Base-by-base conservation (phyloP, 2,113 vertebrate genomes). In the Eubucco bourcierii region DNA sequence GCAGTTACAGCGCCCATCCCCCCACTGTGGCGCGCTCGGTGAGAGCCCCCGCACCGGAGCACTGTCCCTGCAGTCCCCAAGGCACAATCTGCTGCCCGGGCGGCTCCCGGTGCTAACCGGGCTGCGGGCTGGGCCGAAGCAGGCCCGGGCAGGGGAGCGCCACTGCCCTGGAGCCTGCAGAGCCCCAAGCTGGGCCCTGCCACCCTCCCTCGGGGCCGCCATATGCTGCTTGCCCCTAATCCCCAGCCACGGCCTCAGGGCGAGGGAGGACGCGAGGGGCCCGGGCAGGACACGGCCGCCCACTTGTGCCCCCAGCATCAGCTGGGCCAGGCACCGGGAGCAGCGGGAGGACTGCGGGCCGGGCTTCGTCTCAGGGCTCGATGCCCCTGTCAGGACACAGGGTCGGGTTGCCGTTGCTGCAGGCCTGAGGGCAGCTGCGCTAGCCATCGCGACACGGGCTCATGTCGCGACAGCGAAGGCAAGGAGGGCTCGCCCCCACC, bases 171-270 rank as follows among this genome's bases (percentile, higher is more conserved):
- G 46, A 53, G 27, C 75, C 28, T 27, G 33, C 7, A 7, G 21
- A 29, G 20, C 41, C 9, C 25, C 37, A 2, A 12, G 64, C 55
- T 2, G 7, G 56, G 67, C 47, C 44, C 23, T 15, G 6, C 19
- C 16, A 3, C 19, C 67, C 31, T n/a, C 79, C 47, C 4, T 3
- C 6, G 0, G 24, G 64, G 67, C 67, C 17, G 29, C 93, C 90
- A 94, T 92, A 72, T 90, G 93, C 76, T 47, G 77, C 91, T 37
- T 66, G 27, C 55, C 19, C 50, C 72, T 95, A 94, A 93, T 92
- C 89, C 91, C 33, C 5, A 5, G 8, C 53, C 65, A 7, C 5
- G 6, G 81, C 79, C 56, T n/a, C 55, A 20, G 86, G 85, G 61
- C n/a, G 20, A 65, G 9, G 44, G 90, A 87, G 84, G 90, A 44